Evolutionary conservation across 2,797 vertebrate genomes (phyloP).

Genomic region (Moxostoma hubbsi): DNA sequence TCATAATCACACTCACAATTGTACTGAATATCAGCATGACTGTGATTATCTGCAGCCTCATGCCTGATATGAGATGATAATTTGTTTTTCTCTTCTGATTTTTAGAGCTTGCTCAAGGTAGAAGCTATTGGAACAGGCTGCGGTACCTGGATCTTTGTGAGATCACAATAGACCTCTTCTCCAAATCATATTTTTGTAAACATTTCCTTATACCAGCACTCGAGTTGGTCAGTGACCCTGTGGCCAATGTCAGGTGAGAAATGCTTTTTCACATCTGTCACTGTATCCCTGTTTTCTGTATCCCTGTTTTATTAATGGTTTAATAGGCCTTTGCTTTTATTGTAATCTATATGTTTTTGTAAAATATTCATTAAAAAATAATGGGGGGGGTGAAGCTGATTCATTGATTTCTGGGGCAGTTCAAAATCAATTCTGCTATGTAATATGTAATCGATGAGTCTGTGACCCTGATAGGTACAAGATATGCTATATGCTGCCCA

Average conservation of each 20-base stretch:
- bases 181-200: slow-evolving; percentile 94
- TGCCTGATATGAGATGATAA: neutral
- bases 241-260: slow-evolving; percentile 92
- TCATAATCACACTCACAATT: no score
- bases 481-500: slow-evolving; percentile 89
- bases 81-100: slow-evolving; percentile 10
- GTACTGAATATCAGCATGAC: no score
- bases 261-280: neutral
- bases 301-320: neutral
- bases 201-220: slow-evolving; percentile 89
- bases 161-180: slow-evolving; percentile 92
- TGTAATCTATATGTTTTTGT: no score
- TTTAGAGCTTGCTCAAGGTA: slow-evolving; percentile 89
- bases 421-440: no score
- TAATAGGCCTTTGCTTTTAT: no score
- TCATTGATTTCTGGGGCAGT: neutral
- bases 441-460: neutral
- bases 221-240: slow-evolving; percentile 91
- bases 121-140: slow-evolving; percentile 94
- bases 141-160: slow-evolving; percentile 94
- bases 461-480: slow-evolving; percentile 77
- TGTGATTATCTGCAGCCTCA: no score
- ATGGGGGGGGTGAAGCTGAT: neutral
- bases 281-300: neutral
- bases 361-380: no score